Evolutionary conservation across 2,797 vertebrate species (phyloP), one percentile per base, ranked within the genome.

Genomic region (Sebastes goodei): DNA sequence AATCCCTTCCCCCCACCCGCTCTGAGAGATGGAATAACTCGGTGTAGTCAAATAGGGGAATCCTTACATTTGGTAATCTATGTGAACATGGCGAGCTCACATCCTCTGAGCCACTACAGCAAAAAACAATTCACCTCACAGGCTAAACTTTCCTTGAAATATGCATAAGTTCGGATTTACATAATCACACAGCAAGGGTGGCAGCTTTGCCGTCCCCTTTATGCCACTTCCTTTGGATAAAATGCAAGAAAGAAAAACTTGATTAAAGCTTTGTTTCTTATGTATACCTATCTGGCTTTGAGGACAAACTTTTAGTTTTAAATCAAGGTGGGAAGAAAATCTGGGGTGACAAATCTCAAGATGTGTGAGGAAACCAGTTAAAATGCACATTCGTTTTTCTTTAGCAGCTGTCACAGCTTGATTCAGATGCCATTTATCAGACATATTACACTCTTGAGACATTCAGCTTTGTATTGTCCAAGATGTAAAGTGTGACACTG

Each of bases 151-250:
- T 74, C 65, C 56, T 11, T 82, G 29, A 88, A 84, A 86, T 80
- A 80, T 80, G 71, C 46, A 82, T 21, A 70, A 42, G 30, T 69
- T 77, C 1, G 4, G 52, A 80, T 80, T 89, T 83, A 52, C 77
- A 89, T 78, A 79, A 82, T 78, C 42, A 80, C 59, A 73, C 35
- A 85, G 38, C 53, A 86, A 79, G 32, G 57, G 38, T 57, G 70
- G 25, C 63, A 70, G 38, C 68, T 82, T 74, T 70, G 30, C 66
- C 7, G 23, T 78, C 25, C 15, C 55, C 49, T 82, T 60, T 63
- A 75, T 75, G 33, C 17, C 71, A 71, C 62, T 57, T 81, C 38
- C 32, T 74, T 29, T 62, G n/a, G 70, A 71, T 59, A 63, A 77
- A 83, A 67, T 12, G 29, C 49, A 61, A 75, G 67, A 64, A 17